Evolutionary conservation across 2,888 invertebrate species (phyloP).

Genomic region (Emmelina monodactyla): DNA sequence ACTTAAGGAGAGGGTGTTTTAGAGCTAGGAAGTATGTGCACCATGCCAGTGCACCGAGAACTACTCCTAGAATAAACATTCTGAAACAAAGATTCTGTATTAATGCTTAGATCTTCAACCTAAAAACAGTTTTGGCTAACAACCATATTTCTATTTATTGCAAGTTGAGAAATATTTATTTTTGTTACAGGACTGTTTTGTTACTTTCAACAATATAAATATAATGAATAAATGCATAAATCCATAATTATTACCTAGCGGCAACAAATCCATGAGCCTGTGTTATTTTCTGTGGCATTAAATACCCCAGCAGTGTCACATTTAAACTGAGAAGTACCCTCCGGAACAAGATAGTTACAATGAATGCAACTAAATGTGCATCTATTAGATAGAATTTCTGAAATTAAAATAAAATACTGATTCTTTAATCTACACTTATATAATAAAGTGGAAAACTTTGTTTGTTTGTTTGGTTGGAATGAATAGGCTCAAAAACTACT

Average conservation of each 20-base stretch:
- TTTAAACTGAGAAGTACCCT: conserved; percentile 76
- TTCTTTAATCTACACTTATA: too few relatives aligned
- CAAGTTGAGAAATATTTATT: too few relatives aligned
- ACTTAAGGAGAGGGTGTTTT: conserved; percentile 78
- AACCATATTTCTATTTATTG: too few relatives aligned
- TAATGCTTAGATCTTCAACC: too few relatives aligned
- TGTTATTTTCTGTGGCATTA: conserved; percentile 50
- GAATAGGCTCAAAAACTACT: too few relatives aligned
- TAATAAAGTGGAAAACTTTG: too few relatives aligned
- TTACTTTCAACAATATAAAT: too few relatives aligned
- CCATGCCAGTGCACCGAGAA: conserved; percentile 69
- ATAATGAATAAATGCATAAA: conserved; percentile 6
- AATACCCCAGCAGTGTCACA: conserved; percentile 50
- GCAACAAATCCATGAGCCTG: neutral
- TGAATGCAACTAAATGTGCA: conserved; percentile 83
- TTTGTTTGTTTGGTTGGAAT: too few relatives aligned
- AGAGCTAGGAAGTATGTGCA: conserved; percentile 77
- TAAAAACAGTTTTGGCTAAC: too few relatives aligned
- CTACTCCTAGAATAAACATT: conserved; percentile 67
- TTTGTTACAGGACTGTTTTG: too few relatives aligned
- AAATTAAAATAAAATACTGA: too few relatives aligned
- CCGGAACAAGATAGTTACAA: conserved; percentile 80
- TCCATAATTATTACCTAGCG: conserved; percentile 17
- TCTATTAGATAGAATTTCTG: conserved; percentile 97
- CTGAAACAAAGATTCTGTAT: conserved; percentile 66